A percentile compares a stretch with the other conserved stretches of the same genome.
These are phyloP conservation scores for Tachysurus fulvidraco DNA, from an alignment of 2,113 vertebrate species.

Conservation along the genomic window DNA sequence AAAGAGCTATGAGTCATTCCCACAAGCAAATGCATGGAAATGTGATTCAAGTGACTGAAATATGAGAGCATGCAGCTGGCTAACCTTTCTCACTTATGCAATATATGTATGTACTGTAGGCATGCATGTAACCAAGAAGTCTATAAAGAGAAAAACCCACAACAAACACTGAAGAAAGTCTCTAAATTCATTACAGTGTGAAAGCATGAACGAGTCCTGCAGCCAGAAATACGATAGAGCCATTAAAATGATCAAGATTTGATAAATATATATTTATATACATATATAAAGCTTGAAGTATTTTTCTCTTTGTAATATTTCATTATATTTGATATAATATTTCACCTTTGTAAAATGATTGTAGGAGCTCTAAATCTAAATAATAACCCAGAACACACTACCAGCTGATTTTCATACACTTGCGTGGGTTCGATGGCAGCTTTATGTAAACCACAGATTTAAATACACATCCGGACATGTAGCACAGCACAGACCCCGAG, in stretches of 20 bases:
- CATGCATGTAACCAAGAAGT: not conserved
- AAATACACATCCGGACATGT: conserved; percentile 18
- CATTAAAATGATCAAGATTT: too few relatives aligned
- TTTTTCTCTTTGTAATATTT: not conserved
- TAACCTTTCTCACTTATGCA: conserved; percentile 10
- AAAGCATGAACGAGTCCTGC: not conserved
- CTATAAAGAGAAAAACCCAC: not conserved
- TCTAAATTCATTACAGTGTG: not conserved
- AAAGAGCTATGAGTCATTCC: conserved; percentile 24
- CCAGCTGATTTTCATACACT: conserved; percentile 42
- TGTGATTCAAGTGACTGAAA: conserved; percentile 5
- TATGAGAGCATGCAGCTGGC: conserved; percentile 15
- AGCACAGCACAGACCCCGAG: not conserved
- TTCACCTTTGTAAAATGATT: not conserved
- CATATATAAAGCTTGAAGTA: not conserved
- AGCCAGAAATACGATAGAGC: not conserved
- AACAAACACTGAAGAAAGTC: not conserved
- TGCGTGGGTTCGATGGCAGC: conserved; percentile 16
- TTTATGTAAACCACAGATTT: conserved; percentile 39
- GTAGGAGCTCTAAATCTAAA: not conserved
- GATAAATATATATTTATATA: not conserved
- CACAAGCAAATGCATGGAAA: conserved; percentile 47
- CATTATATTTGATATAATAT: too few relatives aligned
- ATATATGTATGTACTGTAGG: not conserved
- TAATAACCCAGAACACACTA: not conserved